Percentiles rank a stretch among this genome's conserved stretches.
phyloP scores from a whole-genome alignment of 2,113 vertebrate species.

The Peucedramus taeniatus region DNA sequence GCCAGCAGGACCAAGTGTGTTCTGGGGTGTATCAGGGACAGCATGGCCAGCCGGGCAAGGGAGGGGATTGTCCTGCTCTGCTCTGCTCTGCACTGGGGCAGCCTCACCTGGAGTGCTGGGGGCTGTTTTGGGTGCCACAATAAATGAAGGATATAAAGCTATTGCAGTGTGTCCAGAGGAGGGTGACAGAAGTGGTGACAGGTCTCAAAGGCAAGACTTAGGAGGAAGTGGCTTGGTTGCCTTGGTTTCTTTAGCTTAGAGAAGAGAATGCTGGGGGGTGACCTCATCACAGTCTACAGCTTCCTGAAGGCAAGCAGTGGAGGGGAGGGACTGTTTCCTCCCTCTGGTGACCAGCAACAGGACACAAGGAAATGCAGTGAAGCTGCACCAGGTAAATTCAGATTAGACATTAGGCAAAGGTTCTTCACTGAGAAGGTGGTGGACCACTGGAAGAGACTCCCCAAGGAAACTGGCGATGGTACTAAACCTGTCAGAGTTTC shows the following conservation, averaged over 20 bases:
- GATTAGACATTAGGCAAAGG: background rate
- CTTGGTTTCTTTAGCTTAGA: background rate
- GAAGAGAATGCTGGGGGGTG: background rate
- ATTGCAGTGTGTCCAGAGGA: background rate
- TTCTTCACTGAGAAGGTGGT: background rate
- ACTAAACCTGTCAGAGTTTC: background rate
- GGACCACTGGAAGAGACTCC: background rate
- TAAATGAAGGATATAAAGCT: background rate
- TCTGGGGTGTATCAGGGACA: background rate
- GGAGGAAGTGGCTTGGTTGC: background rate
- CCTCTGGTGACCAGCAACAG: background rate
- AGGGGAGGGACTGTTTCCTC: background rate
- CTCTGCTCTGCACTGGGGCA: fast-evolving
- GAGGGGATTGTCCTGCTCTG: background rate
- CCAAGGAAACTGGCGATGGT: background rate
- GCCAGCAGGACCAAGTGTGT: fast-evolving
- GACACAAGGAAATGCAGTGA: background rate
- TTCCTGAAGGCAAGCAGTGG: background rate
- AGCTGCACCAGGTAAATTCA: background rate
- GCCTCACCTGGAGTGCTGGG: fast-evolving
- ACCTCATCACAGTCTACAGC: background rate
- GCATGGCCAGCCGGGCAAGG: fast-evolving
- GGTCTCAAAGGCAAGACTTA: background rate
- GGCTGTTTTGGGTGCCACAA: background rate
- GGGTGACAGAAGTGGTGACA: background rate